Conservation (phyloP, 2,888 invertebrate genomes). For the Eilema depressum region DNA sequence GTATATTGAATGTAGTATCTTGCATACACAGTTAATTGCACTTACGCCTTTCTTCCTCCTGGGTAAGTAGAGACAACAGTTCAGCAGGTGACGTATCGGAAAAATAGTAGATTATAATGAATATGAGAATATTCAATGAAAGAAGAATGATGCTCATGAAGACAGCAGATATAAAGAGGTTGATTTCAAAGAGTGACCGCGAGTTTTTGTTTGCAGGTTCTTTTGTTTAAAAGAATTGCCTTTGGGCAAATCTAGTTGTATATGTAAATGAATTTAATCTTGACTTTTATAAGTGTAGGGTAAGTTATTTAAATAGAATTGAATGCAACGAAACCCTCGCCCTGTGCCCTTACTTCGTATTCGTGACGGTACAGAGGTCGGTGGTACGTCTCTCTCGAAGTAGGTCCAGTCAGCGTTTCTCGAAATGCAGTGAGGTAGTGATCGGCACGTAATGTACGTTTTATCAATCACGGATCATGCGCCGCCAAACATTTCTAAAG, state of each 20-base stretch:
- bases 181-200: too few species aligned
- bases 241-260: background rate
- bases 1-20: too few species aligned
- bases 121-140: too few species aligned
- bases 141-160: too few species aligned
- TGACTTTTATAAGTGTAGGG: background rate
- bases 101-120: too few species aligned
- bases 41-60: too few species aligned
- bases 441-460: constrained; percentile 28
- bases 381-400: background rate
- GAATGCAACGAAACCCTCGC: background rate
- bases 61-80: too few species aligned
- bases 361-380: background rate
- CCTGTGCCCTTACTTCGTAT: background rate
- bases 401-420: background rate
- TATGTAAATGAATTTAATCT: background rate
- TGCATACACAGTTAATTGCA: too few species aligned
- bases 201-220: too few species aligned
- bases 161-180: too few species aligned
- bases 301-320: too few species aligned
- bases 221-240: background rate
- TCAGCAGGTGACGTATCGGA: too few species aligned
- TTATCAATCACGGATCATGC: constrained; percentile 51
- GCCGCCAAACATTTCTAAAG: constrained; percentile 57
- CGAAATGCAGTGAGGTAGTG: background rate